phyloP scores from a whole-genome alignment of 1,140 invertebrate genomes.

The Magallana angulata region DNA sequence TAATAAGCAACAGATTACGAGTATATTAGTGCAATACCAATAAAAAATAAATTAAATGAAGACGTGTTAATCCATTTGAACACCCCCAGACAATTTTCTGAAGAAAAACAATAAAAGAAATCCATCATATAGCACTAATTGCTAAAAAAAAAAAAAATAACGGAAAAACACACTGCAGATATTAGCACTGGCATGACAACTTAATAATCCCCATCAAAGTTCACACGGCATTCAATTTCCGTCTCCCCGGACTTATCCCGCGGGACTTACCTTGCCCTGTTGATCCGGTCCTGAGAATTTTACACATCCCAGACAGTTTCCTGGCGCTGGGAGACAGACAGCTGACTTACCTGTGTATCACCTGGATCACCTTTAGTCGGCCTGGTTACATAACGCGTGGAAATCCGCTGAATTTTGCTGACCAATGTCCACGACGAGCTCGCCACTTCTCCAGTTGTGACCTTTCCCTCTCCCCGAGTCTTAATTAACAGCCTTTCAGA shows the following conservation, averaged over 20 bases:
- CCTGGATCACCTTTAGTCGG: constrained; percentile 2
- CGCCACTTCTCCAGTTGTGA: not conserved
- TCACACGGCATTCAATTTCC: not conserved
- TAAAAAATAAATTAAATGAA: not conserved
- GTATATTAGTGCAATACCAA: no score
- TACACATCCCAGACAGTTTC: constrained; percentile 18
- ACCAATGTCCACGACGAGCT: constrained; percentile 6
- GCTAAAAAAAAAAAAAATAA: not conserved
- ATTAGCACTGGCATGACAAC: not conserved
- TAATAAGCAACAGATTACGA: no score
- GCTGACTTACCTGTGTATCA: not conserved
- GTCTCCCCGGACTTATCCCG: not conserved
- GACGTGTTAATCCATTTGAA: not conserved
- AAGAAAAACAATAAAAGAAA: not conserved
- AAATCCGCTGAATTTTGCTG: not conserved
- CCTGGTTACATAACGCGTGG: constrained; percentile 5
- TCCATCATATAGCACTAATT: no score
- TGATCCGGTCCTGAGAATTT: not conserved
- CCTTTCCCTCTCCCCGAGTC: not conserved
- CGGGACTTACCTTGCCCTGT: constrained; percentile 1
- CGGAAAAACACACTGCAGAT: not conserved
- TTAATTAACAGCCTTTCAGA: constrained; percentile 14
- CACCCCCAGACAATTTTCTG: not conserved
- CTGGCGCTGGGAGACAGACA: not conserved
- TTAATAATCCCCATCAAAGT: not conserved